Percentiles rank a stretch among this genome's conserved stretches.
phyloP scores from a whole-genome alignment of 2,888 invertebrate genomes.

The Petrophora chlorosata region DNA sequence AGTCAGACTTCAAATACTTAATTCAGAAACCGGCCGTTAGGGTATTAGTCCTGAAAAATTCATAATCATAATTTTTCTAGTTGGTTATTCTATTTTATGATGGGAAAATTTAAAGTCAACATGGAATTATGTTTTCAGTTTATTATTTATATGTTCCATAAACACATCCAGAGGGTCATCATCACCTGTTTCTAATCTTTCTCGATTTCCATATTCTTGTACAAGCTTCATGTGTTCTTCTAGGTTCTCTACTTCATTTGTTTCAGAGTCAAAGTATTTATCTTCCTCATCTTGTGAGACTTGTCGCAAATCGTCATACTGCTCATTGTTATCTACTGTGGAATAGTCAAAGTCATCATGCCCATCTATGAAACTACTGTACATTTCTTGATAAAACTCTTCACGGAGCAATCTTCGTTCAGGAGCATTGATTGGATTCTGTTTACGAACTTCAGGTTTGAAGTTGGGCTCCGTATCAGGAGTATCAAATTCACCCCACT shows the following conservation, averaged over 20 bases:
- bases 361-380: conserved; percentile 92
- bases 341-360: conserved; percentile 94
- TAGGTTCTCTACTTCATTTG: conserved; percentile 82
- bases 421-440: conserved; percentile 75
- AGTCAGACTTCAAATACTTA: no score
- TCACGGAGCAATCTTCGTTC: conserved; percentile 88
- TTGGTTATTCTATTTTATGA: neutral
- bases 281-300: conserved; percentile 92
- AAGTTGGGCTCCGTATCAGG: conserved; percentile 58
- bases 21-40: no score
- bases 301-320: conserved; percentile 89
- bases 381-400: conserved; percentile 94
- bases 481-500: conserved; percentile 84
- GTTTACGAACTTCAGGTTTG: conserved; percentile 59
- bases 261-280: conserved; percentile 94
- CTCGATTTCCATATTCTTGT: conserved; percentile 63
- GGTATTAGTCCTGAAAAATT: no score
- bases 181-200: no score
- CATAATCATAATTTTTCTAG: no score
- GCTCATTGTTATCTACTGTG: conserved; percentile 90
- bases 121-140: conserved; percentile 38
- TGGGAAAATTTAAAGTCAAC: neutral
- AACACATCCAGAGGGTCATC: conserved; percentile 89
- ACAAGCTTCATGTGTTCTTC: conserved; percentile 71
- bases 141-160: conserved; percentile 84